A percentile compares a stretch with the other conserved stretches of the same genome.
phyloP scores from a whole-genome alignment of 1,140 invertebrate genomes.

The Drosophila miranda region DNA sequence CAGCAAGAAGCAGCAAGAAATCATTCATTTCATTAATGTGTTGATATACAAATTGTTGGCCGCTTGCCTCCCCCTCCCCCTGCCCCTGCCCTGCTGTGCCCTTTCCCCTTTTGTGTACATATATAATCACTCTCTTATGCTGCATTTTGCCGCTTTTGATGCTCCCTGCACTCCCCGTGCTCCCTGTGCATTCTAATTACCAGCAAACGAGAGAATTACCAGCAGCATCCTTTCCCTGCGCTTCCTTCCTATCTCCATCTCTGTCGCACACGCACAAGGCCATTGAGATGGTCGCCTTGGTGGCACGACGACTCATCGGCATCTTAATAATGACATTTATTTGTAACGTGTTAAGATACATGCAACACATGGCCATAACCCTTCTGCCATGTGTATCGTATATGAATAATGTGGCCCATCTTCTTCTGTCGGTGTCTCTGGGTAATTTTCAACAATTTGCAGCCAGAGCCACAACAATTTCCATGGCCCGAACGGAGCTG shows the following conservation, averaged over 20 bases:
- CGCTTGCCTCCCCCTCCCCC: slow-evolving; percentile 5
- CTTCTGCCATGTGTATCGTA: neutral
- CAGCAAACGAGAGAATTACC: slow-evolving; percentile 46
- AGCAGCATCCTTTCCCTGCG: slow-evolving; percentile 29
- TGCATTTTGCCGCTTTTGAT: slow-evolving; percentile 18
- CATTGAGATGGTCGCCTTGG: slow-evolving; percentile 34
- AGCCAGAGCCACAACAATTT: slow-evolving; percentile 50
- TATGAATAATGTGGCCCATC: slow-evolving; percentile 9
- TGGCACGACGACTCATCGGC: slow-evolving; percentile 17
- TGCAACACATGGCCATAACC: slow-evolving; percentile 48
- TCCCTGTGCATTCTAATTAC: slow-evolving; percentile 47
- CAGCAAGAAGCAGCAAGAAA: slow-evolving; percentile 42
- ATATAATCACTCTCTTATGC: slow-evolving; percentile 35
- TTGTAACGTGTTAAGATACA: slow-evolving; percentile 62
- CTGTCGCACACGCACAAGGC: slow-evolving; percentile 14
- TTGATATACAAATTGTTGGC: slow-evolving; percentile 70
- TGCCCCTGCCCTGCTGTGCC: neutral
- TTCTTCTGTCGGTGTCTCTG: slow-evolving; percentile 9
- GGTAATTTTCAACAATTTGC: slow-evolving; percentile 62
- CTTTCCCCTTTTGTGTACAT: neutral
- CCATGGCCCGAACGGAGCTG: slow-evolving; percentile 17
- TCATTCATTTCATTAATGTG: slow-evolving; percentile 71
- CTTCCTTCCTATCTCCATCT: neutral
- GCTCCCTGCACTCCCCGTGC: neutral
- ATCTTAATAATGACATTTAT: slow-evolving; percentile 71